Evolutionary conservation across 2,888 invertebrate genomes (phyloP).

Genomic region (Pachymerium ferrugineum): DNA sequence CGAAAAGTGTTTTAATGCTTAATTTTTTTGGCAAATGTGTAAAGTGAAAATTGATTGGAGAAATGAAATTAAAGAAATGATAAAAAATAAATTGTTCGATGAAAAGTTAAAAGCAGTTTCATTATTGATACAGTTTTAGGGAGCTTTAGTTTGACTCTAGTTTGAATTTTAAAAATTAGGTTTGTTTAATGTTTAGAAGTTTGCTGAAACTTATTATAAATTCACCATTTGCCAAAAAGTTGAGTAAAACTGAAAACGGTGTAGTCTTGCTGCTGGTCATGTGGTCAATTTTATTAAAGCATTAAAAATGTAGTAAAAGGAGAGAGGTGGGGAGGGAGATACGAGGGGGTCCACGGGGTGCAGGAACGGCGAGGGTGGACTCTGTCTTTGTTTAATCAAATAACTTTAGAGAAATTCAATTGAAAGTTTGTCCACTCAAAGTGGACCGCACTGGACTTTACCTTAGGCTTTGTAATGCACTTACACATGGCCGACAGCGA

Average conservation of each 20-base stretch:
- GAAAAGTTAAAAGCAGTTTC: background rate
- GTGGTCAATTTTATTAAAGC: slow-evolving; percentile 27
- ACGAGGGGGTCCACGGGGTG: background rate
- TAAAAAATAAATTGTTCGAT: background rate
- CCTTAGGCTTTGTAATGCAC: slow-evolving; percentile 1
- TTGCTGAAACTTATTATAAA: background rate
- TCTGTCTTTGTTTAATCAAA: slow-evolving; percentile 23
- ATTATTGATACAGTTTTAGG: too few relatives aligned
- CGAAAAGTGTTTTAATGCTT: too few relatives aligned
- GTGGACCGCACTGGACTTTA: slow-evolving; percentile 13
- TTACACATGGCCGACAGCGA: slow-evolving; percentile 11
- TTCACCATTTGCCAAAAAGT: background rate
- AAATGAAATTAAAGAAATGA: too few relatives aligned
- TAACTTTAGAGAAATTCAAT: slow-evolving; percentile 24
- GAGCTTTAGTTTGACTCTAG: too few relatives aligned
- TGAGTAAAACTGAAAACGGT: slow-evolving; percentile 9
- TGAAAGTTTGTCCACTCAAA: slow-evolving; percentile 27
- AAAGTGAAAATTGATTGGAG: too few relatives aligned
- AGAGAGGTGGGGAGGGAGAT: background rate
- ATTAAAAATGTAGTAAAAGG: slow-evolving; percentile 10
- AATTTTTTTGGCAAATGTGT: too few relatives aligned
- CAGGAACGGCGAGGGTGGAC: background rate
- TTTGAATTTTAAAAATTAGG: too few relatives aligned
- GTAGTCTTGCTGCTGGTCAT: slow-evolving; percentile 24
- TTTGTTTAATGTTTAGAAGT: background rate